Conservation (phyloP, 2,888 invertebrate species). For the Leptinotarsa peninsularis region DNA sequence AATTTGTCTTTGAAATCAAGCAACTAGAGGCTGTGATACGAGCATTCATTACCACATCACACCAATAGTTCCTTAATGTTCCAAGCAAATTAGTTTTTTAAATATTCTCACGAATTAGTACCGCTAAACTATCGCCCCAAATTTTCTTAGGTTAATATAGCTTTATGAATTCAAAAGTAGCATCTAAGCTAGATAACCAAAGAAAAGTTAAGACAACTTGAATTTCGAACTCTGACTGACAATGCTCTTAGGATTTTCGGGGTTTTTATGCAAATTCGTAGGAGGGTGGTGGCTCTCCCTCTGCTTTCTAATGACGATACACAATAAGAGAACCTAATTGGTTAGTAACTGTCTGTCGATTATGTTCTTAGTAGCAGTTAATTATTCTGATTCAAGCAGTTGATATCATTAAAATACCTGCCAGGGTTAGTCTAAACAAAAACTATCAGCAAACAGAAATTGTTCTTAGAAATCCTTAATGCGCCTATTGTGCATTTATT, state of each 20-base stretch:
- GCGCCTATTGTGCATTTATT: background rate
- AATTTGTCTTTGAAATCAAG: slow-evolving; percentile 51
- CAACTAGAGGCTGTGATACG: slow-evolving; percentile 66
- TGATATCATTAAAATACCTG: slow-evolving; percentile 2
- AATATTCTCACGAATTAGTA: background rate
- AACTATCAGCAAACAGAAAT: background rate
- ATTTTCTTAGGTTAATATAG: slow-evolving; percentile 63
- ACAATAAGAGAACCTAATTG: slow-evolving; percentile 2
- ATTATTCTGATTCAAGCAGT: background rate
- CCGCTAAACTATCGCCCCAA: slow-evolving; percentile 37
- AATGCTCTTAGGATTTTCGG: background rate
- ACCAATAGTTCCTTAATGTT: slow-evolving; percentile 64
- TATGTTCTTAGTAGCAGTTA: background rate
- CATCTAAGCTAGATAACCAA: slow-evolving; percentile 71
- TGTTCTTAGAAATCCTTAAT: background rate
- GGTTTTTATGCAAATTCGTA: background rate
- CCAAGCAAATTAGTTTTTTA: slow-evolving; percentile 30
- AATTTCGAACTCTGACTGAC: slow-evolving; percentile 15
- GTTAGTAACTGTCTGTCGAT: slow-evolving; percentile 1
- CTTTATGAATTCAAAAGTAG: slow-evolving; percentile 63
- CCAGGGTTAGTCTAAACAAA: background rate
- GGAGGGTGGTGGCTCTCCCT: background rate
- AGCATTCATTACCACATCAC: slow-evolving; percentile 58
- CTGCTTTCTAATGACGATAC: background rate
- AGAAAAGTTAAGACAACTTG: slow-evolving; percentile 58